Evolutionary conservation across 2,113 vertebrate genomes (phyloP).

Genomic region (Alectura lathami): DNA sequence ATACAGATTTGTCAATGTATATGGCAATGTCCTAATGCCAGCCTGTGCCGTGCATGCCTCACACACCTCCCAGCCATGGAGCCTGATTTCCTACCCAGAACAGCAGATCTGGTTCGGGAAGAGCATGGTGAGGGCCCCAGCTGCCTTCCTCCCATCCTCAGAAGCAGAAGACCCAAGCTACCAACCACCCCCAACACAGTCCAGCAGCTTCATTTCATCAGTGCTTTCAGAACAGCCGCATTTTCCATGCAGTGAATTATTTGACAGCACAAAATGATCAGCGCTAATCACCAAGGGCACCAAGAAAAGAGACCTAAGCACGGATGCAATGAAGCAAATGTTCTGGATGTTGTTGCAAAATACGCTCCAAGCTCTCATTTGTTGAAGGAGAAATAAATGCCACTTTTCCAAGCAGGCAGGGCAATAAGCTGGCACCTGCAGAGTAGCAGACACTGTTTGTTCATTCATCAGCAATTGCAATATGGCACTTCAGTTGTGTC

Average conservation of each 20-base stretch:
- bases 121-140: rapidly evolving
- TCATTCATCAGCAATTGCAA: background rate
- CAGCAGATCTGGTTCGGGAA: background rate
- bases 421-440: background rate
- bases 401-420: background rate
- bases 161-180: background rate
- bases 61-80: background rate
- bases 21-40: background rate
- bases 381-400: conserved; percentile 12
- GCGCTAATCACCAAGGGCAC: background rate
- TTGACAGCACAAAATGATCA: background rate
- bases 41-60: background rate
- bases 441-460: background rate
- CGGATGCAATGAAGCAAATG: background rate
- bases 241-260: background rate
- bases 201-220: background rate
- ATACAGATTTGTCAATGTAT: background rate
- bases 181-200: background rate
- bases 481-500: background rate
- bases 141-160: background rate
- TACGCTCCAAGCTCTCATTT: background rate
- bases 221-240: background rate
- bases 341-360: background rate
- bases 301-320: background rate
- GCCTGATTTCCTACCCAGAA: background rate